Evolutionary conservation across 2,113 vertebrate genomes (phyloP).

Genomic region (Bubalus kerabau): DNA sequence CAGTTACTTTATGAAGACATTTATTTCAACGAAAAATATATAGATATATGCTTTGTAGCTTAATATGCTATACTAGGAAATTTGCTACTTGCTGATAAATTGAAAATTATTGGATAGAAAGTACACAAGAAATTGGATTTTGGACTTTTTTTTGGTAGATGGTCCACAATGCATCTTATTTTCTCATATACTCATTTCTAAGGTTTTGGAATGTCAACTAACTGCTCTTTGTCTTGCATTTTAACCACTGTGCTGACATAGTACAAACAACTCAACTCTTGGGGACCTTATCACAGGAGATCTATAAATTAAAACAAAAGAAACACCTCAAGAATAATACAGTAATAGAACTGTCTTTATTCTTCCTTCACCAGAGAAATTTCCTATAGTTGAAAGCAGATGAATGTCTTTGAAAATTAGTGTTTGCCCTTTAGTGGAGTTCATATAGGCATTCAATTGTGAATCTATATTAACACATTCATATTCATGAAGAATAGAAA

Average conservation of each 20-base stretch:
- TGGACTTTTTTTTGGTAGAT: not conserved
- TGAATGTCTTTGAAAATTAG: not conserved
- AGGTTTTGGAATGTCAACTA: not conserved
- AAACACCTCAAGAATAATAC: not conserved
- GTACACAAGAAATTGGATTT: not conserved
- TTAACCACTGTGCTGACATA: not conserved
- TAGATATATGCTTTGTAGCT: not conserved
- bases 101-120: not conserved
- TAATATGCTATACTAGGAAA: not conserved
- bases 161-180: not conserved
- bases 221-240: not conserved
- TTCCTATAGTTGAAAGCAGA: not conserved
- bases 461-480: not conserved
- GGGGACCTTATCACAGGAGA: not conserved
- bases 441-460: not conserved
- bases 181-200: not conserved
- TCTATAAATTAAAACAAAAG: not conserved
- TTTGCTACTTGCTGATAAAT: not conserved
- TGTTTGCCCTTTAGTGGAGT: not conserved
- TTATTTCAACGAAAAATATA: not conserved
- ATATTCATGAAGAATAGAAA: not conserved
- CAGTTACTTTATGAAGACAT: not conserved
- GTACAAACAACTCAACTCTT: accelerated
- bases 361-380: not conserved
- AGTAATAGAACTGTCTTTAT: not conserved